A percentile compares a stretch with the other conserved stretches of the same genome.
These are phyloP conservation scores for Thymelicus acteon DNA, from an alignment of 2,888 invertebrate species.

Conservation along the genomic window DNA sequence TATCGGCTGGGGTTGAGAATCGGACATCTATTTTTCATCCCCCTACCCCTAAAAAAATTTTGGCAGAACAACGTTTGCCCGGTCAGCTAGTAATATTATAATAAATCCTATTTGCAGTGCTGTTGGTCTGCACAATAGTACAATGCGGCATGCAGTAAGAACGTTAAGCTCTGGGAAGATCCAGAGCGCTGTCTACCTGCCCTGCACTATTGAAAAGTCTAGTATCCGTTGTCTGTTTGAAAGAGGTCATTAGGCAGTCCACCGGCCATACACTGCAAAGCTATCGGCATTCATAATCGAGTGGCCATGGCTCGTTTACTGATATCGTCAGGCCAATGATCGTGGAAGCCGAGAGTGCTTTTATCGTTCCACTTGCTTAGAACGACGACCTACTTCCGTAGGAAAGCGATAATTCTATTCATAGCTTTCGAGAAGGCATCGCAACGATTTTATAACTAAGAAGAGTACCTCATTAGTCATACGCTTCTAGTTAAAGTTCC, in stretches of 20 bases:
- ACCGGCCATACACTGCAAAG: slow-evolving; percentile 2
- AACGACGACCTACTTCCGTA: slow-evolving; percentile 27
- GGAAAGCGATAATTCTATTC: slow-evolving; percentile 28
- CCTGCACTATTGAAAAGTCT: no score
- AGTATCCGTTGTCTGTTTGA: neutral
- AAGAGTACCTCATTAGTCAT: neutral
- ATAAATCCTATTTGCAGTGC: no score
- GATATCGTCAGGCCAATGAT: slow-evolving; percentile 24
- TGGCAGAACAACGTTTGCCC: no score
- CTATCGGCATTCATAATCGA: slow-evolving; percentile 16
- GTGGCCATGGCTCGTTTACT: slow-evolving; percentile 1
- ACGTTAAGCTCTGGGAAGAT: no score
- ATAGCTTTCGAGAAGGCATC: neutral
- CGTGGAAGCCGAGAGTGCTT: slow-evolving; percentile 13
- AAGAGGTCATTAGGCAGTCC: neutral
- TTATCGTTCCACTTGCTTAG: slow-evolving; percentile 28
- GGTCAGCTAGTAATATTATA: no score
- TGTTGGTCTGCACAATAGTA: no score
- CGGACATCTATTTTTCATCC: no score
- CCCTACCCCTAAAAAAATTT: no score
- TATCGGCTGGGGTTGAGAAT: no score
- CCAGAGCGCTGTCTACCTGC: no score
- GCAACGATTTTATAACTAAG: neutral
- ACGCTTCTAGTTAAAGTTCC: no score
- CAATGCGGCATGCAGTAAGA: no score